Percentiles rank a stretch among this genome's conserved stretches.
These are phyloP conservation scores for Bovichtus diacanthus DNA, from an alignment of 2,797 vertebrate genomes.

Conservation along the genomic window DNA sequence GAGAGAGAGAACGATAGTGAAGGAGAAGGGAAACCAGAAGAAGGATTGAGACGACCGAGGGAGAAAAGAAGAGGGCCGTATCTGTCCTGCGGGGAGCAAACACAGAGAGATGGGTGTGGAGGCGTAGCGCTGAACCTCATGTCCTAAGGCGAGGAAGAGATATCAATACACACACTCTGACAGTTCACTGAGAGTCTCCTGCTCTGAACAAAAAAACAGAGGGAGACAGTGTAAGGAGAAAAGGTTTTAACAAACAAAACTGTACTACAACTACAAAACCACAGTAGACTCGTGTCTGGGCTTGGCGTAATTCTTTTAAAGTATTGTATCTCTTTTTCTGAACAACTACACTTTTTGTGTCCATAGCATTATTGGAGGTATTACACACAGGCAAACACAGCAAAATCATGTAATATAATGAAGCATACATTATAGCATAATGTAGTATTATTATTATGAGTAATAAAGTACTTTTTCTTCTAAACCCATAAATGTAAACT, in stretches of 20 bases:
- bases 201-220: conserved; percentile 3
- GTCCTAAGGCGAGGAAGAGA: conserved; percentile 49
- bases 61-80: conserved; percentile 20
- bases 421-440: not conserved
- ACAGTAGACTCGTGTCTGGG: not conserved
- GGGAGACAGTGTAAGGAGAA: conserved; percentile 12
- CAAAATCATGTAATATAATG: not conserved
- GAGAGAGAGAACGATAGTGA: not conserved
- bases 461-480: too few species aligned
- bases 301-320: not conserved
- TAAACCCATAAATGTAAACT: not conserved
- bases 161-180: conserved; percentile 49
- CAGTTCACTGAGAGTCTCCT: conserved; percentile 44
- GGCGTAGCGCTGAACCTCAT: conserved; percentile 30
- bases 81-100: conserved; percentile 39
- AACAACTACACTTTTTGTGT: not conserved
- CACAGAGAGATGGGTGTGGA: conserved; percentile 25
- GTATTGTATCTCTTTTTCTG: not conserved
- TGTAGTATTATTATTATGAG: not conserved
- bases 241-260: conserved; percentile 19
- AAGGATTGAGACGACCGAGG: conserved; percentile 12
- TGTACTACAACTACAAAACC: conserved; percentile 6
- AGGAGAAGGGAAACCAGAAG: conserved; percentile 1
- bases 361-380: not conserved
- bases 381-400: not conserved